phyloP scores from a whole-genome alignment of 2,888 invertebrate genomes.

The Thecophora atra region DNA sequence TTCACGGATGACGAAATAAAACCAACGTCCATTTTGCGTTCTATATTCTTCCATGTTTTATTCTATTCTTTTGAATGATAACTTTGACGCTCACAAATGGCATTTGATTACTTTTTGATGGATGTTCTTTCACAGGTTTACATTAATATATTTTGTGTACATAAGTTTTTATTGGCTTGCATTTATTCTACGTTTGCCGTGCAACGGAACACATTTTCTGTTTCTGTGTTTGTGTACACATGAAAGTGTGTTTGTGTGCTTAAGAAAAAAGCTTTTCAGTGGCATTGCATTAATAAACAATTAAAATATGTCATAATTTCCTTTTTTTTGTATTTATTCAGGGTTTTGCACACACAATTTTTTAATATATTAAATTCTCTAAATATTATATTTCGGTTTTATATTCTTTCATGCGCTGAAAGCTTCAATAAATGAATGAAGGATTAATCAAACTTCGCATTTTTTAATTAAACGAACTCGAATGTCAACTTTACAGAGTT shows the following conservation, averaged over 20 bases:
- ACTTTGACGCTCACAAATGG: slow-evolving; percentile 27
- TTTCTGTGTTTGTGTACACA: background rate
- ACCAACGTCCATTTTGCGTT: background rate
- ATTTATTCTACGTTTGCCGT: too few species aligned
- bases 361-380: slow-evolving; percentile 12
- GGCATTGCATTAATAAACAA: slow-evolving; percentile 29
- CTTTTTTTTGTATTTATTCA: too few species aligned
- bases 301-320: slow-evolving; percentile 20
- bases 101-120: slow-evolving; percentile 21
- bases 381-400: too few species aligned
- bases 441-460: too few species aligned
- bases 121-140: slow-evolving; percentile 10
- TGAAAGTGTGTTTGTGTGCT: background rate
- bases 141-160: slow-evolving; percentile 20
- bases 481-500: too few species aligned
- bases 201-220: slow-evolving; percentile 4
- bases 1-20: too few species aligned
- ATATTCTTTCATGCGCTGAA: slow-evolving; percentile 11
- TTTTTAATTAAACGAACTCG: too few species aligned
- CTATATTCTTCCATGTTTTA: slow-evolving; percentile 19
- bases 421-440: too few species aligned
- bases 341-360: slow-evolving; percentile 34
- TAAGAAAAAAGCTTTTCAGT: background rate
- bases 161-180: background rate
- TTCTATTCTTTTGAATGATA: slow-evolving; percentile 1